Conservation (phyloP, 2,797 vertebrate species). For the Neostethus bicornis region DNA sequence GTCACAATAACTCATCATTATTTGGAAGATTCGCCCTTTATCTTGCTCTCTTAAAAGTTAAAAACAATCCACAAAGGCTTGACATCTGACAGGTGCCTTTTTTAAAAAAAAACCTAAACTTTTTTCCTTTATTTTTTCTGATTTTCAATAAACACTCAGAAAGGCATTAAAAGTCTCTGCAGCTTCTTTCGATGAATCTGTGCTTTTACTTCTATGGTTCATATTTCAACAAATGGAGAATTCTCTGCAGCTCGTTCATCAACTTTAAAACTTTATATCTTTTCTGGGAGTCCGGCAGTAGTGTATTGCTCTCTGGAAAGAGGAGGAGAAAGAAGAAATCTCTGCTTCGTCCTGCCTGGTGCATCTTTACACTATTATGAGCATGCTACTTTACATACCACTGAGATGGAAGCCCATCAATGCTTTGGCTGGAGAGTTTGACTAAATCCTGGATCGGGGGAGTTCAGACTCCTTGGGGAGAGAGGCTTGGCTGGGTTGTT, state of each 20-base stretch:
- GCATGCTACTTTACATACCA: constrained; percentile 39
- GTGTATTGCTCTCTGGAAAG: constrained; percentile 56
- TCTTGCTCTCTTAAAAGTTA: constrained; percentile 56
- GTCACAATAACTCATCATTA: constrained; percentile 66
- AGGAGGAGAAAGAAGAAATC: too few species aligned
- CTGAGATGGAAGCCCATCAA: constrained; percentile 36
- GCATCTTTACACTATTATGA: constrained; percentile 47
- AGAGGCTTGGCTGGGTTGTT: constrained; percentile 44
- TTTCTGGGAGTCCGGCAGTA: constrained; percentile 30
- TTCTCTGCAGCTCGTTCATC: constrained; percentile 56
- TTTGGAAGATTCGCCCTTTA: constrained; percentile 57
- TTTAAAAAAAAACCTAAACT: constrained; percentile 20
- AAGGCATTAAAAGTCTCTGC: constrained; percentile 39
- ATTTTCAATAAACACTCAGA: constrained; percentile 51
- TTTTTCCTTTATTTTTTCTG: constrained; percentile 23
- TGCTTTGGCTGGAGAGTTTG: constrained; percentile 19
- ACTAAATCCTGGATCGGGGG: constrained; percentile 57
- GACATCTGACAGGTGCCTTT: constrained; percentile 39
- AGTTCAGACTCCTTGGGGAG: constrained; percentile 44
- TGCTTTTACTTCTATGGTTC: constrained; percentile 40
- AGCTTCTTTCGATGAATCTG: constrained; percentile 35
- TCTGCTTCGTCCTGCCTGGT: constrained; percentile 28
- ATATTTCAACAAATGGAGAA: constrained; percentile 54
- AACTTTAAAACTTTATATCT: constrained; percentile 30
- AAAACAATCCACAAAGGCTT: constrained; percentile 68